phyloP scores from a whole-genome alignment of 2,113 vertebrate species.

The Cololabis saira region DNA sequence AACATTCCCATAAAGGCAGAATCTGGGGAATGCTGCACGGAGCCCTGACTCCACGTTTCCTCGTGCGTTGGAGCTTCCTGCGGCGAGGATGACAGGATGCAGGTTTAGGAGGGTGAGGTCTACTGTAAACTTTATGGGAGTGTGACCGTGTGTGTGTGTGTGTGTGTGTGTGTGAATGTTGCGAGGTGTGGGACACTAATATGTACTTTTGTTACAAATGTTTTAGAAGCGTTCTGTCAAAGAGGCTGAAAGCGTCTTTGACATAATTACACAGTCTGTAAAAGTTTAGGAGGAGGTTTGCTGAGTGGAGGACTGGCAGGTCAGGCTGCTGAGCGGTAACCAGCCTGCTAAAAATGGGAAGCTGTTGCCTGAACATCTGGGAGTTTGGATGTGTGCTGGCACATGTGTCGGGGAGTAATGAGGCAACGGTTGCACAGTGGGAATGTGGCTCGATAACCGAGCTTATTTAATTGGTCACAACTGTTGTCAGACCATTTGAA shows the following conservation, averaged over 20 bases:
- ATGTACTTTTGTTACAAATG: conserved; percentile 58
- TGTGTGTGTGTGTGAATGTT: conserved; percentile 23
- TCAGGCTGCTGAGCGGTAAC: conserved; percentile 54
- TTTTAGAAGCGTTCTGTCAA: conserved; percentile 61
- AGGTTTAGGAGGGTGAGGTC: conserved; percentile 26
- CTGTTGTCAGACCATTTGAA: too few species aligned
- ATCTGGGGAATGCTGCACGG: conserved; percentile 49
- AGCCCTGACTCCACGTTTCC: conserved; percentile 30
- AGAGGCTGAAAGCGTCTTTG: conserved; percentile 54
- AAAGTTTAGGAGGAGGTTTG: conserved; percentile 57
- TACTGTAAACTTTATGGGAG: conserved; percentile 41
- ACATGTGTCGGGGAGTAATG: conserved; percentile 5
- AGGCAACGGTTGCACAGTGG: conserved; percentile 1
- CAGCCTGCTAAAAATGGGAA: conserved; percentile 59
- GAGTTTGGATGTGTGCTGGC: conserved; percentile 24
- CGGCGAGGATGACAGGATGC: conserved; percentile 41
- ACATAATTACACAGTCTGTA: conserved; percentile 65
- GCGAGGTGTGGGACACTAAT: conserved; percentile 61
- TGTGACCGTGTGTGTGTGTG: conserved; percentile 8
- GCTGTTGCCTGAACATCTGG: conserved; percentile 50
- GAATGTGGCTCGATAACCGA: conserved; percentile 4
- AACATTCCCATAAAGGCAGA: conserved; percentile 60
- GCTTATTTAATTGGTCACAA: conserved; percentile 1
- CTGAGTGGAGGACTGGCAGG: conserved; percentile 45
- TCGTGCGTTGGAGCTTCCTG: conserved; percentile 42